These are phyloP conservation scores for Pantherophis alleghaniensis DNA, from an alignment of 2,797 vertebrate genomes.

Conservation along the genomic window DNA sequence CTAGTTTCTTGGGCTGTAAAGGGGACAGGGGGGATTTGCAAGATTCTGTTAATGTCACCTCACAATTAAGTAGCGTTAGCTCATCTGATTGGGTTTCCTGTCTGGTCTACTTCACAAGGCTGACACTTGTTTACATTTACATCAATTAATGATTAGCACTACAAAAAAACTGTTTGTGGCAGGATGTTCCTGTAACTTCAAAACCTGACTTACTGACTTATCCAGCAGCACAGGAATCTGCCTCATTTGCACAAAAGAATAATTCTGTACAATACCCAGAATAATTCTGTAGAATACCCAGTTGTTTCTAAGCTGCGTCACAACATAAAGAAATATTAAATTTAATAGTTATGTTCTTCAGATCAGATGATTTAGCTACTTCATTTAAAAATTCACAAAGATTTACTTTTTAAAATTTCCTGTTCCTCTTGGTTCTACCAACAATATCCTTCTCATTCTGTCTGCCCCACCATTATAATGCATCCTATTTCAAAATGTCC, in stretches of 20 bases:
- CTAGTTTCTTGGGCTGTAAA: background rate
- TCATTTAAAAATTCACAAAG: background rate
- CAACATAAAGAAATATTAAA: background rate
- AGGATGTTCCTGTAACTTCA: background rate
- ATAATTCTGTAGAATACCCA: background rate
- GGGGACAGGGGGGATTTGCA: background rate
- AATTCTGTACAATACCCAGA: background rate
- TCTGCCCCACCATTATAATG: background rate
- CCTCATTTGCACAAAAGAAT: background rate
- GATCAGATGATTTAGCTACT: background rate
- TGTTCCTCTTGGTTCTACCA: background rate
- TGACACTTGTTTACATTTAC: background rate
- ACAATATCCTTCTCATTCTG: background rate
- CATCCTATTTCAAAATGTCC: background rate
- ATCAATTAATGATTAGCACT: background rate
- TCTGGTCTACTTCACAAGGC: background rate
- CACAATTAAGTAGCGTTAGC: background rate
- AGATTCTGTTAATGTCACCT: background rate
- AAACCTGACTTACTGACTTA: background rate
- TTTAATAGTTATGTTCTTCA: background rate
- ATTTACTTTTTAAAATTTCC: background rate
- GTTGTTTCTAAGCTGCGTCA: background rate
- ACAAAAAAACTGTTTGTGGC: background rate
- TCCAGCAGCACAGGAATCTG: background rate
- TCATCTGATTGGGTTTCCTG: background rate